A percentile compares a stretch with the other conserved stretches of the same genome.
Conservation (phyloP, 2,797 vertebrate genomes). For the Lithobates pipiens region DNA sequence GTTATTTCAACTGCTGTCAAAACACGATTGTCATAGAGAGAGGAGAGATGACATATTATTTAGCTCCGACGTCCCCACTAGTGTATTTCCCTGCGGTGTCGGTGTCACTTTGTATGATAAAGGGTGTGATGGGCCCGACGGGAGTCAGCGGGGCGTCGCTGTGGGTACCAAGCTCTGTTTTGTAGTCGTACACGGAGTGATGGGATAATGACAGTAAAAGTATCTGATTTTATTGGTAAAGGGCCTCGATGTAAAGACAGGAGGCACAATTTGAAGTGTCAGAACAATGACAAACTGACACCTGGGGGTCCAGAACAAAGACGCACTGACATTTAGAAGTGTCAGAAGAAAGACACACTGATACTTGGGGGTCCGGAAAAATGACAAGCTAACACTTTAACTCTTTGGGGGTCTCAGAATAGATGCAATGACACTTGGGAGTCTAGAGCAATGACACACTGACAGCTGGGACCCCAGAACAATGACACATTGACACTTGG, state of each 20-base stretch:
- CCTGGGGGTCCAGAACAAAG: not conserved
- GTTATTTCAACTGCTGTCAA: constrained; percentile 40
- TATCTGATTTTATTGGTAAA: not conserved
- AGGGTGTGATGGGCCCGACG: constrained; percentile 25
- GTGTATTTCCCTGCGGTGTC: constrained; percentile 38
- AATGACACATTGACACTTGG: not conserved
- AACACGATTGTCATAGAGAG: constrained; percentile 28
- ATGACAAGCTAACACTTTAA: not conserved
- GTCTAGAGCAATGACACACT: not conserved
- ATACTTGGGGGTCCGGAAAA: not conserved
- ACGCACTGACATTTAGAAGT: not conserved
- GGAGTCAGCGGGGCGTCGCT: constrained; percentile 15
- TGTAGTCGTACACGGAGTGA: constrained; percentile 12
- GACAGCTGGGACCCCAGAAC: not conserved
- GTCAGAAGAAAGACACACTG: too few species aligned
- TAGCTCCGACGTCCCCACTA: constrained; percentile 34
- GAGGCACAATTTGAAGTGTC: not conserved
- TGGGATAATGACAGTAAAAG: not conserved
- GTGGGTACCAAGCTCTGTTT: not conserved
- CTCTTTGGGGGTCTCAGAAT: not conserved
- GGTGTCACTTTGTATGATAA: constrained; percentile 33
- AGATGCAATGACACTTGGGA: not conserved
- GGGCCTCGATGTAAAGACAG: too few species aligned
- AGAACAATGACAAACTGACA: not conserved
- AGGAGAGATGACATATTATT: constrained; percentile 45